These are phyloP conservation scores for Nymphalis urticae DNA, from an alignment of 2,888 invertebrate species.

Conservation along the genomic window DNA sequence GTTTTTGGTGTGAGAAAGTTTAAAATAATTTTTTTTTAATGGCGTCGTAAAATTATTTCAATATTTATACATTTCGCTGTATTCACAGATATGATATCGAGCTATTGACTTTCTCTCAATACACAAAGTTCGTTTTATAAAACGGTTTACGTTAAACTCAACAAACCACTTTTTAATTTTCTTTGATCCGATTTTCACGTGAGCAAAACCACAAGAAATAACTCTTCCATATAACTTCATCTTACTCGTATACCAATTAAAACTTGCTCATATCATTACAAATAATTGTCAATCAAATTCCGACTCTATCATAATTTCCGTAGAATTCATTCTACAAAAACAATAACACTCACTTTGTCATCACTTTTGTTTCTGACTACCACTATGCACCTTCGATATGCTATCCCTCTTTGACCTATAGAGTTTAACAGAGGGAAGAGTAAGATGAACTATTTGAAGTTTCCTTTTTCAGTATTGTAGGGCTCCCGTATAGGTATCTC, in stretches of 20 bases:
- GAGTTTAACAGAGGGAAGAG: background rate
- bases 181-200: background rate
- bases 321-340: slow-evolving; percentile 2
- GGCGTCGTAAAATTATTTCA: too few relatives aligned
- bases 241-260: slow-evolving; percentile 11
- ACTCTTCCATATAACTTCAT: background rate
- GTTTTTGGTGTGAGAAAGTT: too few relatives aligned
- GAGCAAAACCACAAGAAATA: background rate
- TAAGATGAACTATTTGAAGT: background rate
- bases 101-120: too few relatives aligned
- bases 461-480: slow-evolving; percentile 8
- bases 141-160: too few relatives aligned
- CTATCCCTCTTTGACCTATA: background rate
- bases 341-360: slow-evolving; percentile 1
- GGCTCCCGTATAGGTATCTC: slow-evolving; percentile 14
- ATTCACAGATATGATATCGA: too few relatives aligned
- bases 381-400: slow-evolving; percentile 8
- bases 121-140: too few relatives aligned
- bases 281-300: background rate
- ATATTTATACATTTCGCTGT: too few relatives aligned
- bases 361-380: slow-evolving; percentile 15
- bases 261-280: slow-evolving; percentile 5
- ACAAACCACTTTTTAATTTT: too few relatives aligned
- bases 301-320: background rate
- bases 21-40: too few relatives aligned